phyloP scores from a whole-genome alignment of 1,140 invertebrate genomes.

The Diachasma alloeum region DNA sequence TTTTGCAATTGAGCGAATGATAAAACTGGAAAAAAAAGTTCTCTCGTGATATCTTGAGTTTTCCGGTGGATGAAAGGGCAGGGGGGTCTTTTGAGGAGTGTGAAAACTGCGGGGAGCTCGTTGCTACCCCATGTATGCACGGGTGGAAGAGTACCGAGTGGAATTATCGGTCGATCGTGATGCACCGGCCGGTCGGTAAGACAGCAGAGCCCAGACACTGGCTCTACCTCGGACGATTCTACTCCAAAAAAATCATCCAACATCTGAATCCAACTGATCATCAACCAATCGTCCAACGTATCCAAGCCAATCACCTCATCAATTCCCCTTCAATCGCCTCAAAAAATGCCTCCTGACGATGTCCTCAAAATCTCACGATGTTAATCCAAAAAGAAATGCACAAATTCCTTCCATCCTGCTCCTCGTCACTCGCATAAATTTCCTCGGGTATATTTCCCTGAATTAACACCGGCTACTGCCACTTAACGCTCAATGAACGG shows the following conservation, averaged over 20 bases:
- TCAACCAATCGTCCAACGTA: too few species aligned
- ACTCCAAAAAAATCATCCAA: neutral
- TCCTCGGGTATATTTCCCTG: neutral
- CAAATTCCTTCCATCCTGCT: neutral
- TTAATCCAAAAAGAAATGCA: neutral
- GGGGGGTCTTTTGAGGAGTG: neutral
- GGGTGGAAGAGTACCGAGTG: conserved; percentile 1
- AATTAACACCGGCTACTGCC: neutral
- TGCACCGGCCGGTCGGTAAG: conserved; percentile 20
- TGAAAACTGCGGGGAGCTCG: neutral
- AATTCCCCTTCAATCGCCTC: too few species aligned
- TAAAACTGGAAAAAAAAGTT: neutral
- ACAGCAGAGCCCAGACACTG: neutral
- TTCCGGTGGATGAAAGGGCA: too few species aligned
- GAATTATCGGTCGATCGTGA: conserved; percentile 16
- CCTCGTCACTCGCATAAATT: neutral
- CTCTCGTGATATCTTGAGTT: neutral
- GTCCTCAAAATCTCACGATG: neutral
- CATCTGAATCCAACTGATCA: too few species aligned
- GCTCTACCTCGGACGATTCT: neutral
- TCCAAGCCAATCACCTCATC: too few species aligned
- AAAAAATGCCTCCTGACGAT: too few species aligned
- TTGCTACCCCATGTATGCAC: neutral
- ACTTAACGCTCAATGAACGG: neutral
- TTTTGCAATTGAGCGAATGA: too few species aligned